Evolutionary conservation across 2,113 vertebrate species (phyloP).

Genomic region (Rutilus rutilus): DNA sequence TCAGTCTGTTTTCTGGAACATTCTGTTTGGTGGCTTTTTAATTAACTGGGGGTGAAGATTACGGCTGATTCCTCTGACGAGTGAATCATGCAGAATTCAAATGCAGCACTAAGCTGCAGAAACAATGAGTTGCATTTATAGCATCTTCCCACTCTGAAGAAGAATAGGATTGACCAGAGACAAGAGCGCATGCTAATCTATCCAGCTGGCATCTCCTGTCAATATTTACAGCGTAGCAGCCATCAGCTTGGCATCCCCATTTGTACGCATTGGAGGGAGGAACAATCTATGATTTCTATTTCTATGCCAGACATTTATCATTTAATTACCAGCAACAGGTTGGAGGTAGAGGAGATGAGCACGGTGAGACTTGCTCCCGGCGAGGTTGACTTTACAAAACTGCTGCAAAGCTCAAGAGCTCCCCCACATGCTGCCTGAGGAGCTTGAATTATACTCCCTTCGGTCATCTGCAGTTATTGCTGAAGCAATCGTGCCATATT

Average conservation of each 20-base stretch:
- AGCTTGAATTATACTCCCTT: conserved; percentile 11
- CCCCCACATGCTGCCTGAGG: conserved; percentile 26
- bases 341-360: conserved; percentile 50
- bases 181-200: conserved; percentile 67
- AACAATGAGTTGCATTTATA: conserved; percentile 71
- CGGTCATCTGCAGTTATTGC: conserved; percentile 47
- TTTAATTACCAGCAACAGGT: conserved; percentile 60
- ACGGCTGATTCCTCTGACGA: conserved; percentile 69
- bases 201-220: conserved; percentile 68
- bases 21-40: conserved; percentile 71
- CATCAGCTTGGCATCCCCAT: conserved; percentile 60
- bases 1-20: conserved; percentile 63
- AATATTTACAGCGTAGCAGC: conserved; percentile 62
- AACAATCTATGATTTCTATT: conserved; percentile 60
- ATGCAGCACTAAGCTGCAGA: conserved; percentile 65
- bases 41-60: conserved; percentile 81
- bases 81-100: conserved; percentile 71
- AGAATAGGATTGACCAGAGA: conserved; percentile 68
- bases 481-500: conserved; percentile 50
- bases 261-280: conserved; percentile 41
- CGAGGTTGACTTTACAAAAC: neutral
- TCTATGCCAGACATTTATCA: conserved; percentile 57
- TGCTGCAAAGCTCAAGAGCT: conserved; percentile 50
- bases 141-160: conserved; percentile 60
- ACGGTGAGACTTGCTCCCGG: conserved; percentile 16